Evolutionary conservation across 2,113 vertebrate genomes (phyloP), one percentile per base, ranked within the genome.

Genomic region (Clarias macrocephalus): DNA sequence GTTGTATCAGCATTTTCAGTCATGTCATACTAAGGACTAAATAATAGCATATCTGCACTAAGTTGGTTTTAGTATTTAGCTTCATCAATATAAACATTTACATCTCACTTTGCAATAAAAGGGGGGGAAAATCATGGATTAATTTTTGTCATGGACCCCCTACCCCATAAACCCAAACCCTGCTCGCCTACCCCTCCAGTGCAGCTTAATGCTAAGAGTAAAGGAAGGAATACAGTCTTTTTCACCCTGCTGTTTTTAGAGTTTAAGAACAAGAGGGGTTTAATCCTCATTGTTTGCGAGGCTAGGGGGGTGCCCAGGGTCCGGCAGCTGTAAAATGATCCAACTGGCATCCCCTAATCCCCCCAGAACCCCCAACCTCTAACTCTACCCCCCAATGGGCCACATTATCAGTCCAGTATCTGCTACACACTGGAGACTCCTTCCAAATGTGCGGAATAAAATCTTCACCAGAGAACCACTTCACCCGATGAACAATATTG

Each of bases 281-380:
- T 95, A 95, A 95, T 95, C 95, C 94, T 93, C 91, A 95, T 95
- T 95, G 95, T 95, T 93, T 93, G 90, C 88, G 91, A 94, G 93
- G 92, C 94, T 92, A 92, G 92, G 91, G 90, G 90, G 92, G 90
- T 68, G 85, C 89, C 73, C 42, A 89, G 92, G 93, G 93, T 92
- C 93, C 92, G 91, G 91, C 91, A 92, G 93, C 93, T 94, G 94
- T 94, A 94, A 95, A 94, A 95, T 94, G 95, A 95, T 95, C 95
- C 94, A 94, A 95, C 93, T 92, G 94, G 93, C 92, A 94, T 88
- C 68, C 48, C 92, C 90, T 94, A 94, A 94, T 94, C 94, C 93
- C 85, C 91, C 83, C 90, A 89, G 90, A 91, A 91, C 92, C 89
- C 88, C 92, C 91, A 90, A 89, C 76, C 77, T 60, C 62, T 60